Evolutionary conservation across 2,888 invertebrate genomes (phyloP), one percentile per base, ranked within the genome.

Genomic region (Serripes groenlandicus): DNA sequence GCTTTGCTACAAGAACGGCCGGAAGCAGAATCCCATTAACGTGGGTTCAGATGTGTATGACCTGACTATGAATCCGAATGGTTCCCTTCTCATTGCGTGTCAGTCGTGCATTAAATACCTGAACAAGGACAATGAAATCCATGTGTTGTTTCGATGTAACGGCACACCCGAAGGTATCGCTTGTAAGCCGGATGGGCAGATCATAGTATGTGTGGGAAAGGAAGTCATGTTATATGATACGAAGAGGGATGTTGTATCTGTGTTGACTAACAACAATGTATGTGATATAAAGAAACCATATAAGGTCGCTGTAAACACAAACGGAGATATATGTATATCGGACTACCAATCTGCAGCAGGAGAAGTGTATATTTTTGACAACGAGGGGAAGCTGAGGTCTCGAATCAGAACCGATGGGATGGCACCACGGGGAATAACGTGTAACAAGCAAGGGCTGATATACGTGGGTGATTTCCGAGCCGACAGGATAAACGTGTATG

Each of bases 271-370:
- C 30, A 23, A 62, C 9, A 54, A 66, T 42, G 9, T 58, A 28
- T 52, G 69, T 28, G 86, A 86, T 35, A 74, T 86, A 3, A 86
- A 86, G 75, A 78, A 81, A 81, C 86, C 86, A 1, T 86, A 78
- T 56, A 86, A 83, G 77, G 72, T 86, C 4, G 81, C 78, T 3
- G 60, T 86, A 5, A 86, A 86, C 52, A 54, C 62, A 23, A 78
- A 83, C 34, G 86, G 86, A 11, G 86, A 86, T 42, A 81, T 86
- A 11, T 86, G 86, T 71, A 78, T 86, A 2, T 81, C 86, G 2
- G 86, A 86, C 62, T 86, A 83, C 49, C 83, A 86, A 74, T 83
- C 86, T 0, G 72, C 75, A 35, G 35, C 75, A 3, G 86, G 86
- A 2, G 86, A 86, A 26, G 83, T 86, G 34, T 75, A 66, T 30